phyloP scores from a whole-genome alignment of 2,888 invertebrate species.

The Tortricodes alternella region DNA sequence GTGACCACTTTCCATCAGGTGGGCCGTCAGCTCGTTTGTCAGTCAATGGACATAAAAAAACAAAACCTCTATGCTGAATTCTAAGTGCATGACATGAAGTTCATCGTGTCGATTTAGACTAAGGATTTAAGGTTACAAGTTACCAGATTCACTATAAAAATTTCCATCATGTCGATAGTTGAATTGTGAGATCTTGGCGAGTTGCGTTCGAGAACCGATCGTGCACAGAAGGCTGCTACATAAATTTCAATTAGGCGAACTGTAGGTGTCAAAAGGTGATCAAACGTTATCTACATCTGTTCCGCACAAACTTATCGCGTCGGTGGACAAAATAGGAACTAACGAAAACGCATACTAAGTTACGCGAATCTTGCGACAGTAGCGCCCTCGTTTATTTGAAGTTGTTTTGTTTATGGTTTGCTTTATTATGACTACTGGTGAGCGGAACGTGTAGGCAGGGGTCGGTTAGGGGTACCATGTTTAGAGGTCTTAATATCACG shows the following conservation, averaged over 20 bases:
- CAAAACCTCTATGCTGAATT: no score
- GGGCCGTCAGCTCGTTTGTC: no score
- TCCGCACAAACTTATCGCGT: constrained; percentile 36
- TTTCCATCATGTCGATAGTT: no score
- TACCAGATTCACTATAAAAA: no score
- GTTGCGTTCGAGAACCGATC: constrained; percentile 2
- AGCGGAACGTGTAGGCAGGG: constrained; percentile 21
- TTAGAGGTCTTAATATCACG: not conserved
- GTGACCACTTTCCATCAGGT: no score
- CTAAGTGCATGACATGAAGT: no score
- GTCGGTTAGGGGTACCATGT: constrained; percentile 11
- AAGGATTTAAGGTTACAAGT: no score
- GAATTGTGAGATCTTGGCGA: not conserved
- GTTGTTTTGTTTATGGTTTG: constrained; percentile 56
- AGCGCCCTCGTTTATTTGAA: not conserved
- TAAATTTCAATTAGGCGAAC: constrained; percentile 75
- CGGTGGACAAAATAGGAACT: constrained; percentile 30
- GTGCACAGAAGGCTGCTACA: constrained; percentile 55
- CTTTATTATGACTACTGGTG: constrained; percentile 52
- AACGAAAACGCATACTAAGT: not conserved
- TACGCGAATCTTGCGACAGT: not conserved
- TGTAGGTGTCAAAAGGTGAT: constrained; percentile 62
- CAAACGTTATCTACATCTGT: constrained; percentile 58
- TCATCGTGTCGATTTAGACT: no score
- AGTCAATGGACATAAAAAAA: no score